Conservation (phyloP, 2,888 invertebrate genomes). For the Xylophagus ater region DNA sequence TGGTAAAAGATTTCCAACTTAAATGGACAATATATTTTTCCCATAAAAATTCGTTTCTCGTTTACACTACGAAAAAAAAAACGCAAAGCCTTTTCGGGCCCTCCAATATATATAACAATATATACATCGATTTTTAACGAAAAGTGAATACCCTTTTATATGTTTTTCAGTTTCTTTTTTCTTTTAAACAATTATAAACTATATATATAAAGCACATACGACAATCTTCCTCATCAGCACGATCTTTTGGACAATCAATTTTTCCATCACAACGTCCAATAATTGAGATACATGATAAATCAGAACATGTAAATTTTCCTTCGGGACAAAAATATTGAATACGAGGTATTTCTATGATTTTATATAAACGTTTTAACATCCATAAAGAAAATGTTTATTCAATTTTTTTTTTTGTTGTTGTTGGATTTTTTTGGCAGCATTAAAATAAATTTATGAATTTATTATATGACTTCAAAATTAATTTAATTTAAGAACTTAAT, state of each 20-base stretch:
- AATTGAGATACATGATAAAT: constrained; percentile 61
- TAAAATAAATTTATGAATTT: background rate
- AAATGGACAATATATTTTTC: too few species aligned
- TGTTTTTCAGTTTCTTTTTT: too few species aligned
- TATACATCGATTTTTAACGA: too few species aligned
- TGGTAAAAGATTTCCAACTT: too few species aligned
- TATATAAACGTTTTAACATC: constrained; percentile 5
- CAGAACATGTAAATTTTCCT: constrained; percentile 58
- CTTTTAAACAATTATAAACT: constrained; percentile 7
- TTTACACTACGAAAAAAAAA: too few species aligned
- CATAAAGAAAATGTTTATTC: constrained; percentile 4
- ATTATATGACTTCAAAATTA: too few species aligned
- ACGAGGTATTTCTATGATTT: constrained; percentile 29
- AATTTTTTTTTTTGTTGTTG: too few species aligned
- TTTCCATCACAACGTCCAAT: constrained; percentile 60
- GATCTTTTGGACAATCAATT: constrained; percentile 57
- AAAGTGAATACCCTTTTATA: background rate
- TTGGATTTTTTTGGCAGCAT: constrained; percentile 2
- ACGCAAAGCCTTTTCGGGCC: too few species aligned
- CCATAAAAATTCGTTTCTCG: too few species aligned
- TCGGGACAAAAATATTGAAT: constrained; percentile 36
- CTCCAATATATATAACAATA: too few species aligned
- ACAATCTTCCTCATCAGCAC: constrained; percentile 51
- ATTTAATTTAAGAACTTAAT: too few species aligned
- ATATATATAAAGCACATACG: constrained; percentile 42